Evolutionary conservation across 2,888 invertebrate species (phyloP).

Genomic region (Caenorhabditis sp.): DNA sequence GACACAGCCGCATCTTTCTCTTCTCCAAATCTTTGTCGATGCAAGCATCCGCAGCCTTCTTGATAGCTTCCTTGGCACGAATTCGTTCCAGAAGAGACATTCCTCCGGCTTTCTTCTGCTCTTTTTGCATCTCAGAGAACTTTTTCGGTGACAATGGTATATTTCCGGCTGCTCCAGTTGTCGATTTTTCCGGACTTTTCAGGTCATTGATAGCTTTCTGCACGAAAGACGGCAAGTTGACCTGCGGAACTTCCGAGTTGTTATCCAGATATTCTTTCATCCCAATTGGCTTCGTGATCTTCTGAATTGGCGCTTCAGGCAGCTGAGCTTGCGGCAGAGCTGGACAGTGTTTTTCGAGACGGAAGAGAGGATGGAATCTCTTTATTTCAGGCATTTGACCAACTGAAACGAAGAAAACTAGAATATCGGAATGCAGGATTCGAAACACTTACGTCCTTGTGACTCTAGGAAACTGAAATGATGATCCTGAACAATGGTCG

Average conservation of each 20-base stretch:
- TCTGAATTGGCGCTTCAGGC: constrained; percentile 39
- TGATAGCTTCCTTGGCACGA: constrained; percentile 54
- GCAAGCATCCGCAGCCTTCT: constrained; percentile 54
- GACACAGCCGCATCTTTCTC: constrained; percentile 13
- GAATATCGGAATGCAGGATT: no score
- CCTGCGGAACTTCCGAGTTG: constrained; percentile 22
- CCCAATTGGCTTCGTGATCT: constrained; percentile 38
- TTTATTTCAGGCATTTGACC: not conserved
- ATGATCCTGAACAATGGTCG: constrained; percentile 33
- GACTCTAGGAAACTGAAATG: constrained; percentile 41
- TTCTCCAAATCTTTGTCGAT: constrained; percentile 42
- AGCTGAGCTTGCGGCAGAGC: constrained; percentile 13
- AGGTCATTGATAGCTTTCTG: constrained; percentile 39
- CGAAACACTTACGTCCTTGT: constrained; percentile 59
- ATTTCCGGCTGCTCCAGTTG: constrained; percentile 32
- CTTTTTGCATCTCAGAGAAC: constrained; percentile 54
- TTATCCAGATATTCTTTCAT: constrained; percentile 53
- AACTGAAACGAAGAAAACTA: constrained; percentile 34
- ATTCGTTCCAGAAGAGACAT: constrained; percentile 60
- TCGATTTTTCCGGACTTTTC: constrained; percentile 47
- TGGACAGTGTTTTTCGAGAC: constrained; percentile 45
- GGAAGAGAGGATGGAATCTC: constrained; percentile 56
- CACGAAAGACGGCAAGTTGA: constrained; percentile 35
- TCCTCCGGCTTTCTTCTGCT: constrained; percentile 51
- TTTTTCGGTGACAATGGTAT: constrained; percentile 62